These are phyloP conservation scores for Enteromius afrohamiltoni DNA, from an alignment of 2,797 vertebrate species.

Conservation along the genomic window DNA sequence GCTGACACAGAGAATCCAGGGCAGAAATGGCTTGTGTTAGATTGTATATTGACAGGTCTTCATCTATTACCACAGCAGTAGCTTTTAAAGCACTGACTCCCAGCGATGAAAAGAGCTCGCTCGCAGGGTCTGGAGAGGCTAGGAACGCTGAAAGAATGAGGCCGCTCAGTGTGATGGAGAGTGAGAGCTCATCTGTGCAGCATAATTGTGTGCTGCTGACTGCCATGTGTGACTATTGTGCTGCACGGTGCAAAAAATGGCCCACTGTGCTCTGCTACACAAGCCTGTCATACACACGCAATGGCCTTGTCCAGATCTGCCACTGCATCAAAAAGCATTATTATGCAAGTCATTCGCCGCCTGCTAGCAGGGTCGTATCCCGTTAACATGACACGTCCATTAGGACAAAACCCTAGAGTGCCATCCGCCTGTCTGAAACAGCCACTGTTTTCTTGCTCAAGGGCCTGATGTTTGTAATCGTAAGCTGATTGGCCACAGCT, in stretches of 20 bases:
- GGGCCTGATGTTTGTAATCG: slow-evolving; percentile 7
- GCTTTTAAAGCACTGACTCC: neutral
- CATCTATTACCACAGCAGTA: slow-evolving; percentile 17
- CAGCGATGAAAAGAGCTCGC: neutral
- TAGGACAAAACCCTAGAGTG: neutral
- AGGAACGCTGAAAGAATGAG: slow-evolving; percentile 29
- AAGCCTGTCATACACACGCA: neutral
- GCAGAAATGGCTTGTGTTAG: slow-evolving; percentile 16
- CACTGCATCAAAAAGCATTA: neutral
- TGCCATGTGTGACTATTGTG: slow-evolving; percentile 28
- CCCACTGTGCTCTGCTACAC: neutral
- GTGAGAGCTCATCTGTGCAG: slow-evolving; percentile 22
- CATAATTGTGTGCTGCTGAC: slow-evolving; percentile 22
- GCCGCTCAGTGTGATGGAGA: slow-evolving; percentile 25
- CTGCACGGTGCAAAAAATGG: neutral
- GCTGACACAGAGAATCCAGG: neutral
- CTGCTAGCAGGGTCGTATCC: neutral
- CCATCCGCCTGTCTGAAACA: neutral
- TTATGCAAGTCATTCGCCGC: neutral
- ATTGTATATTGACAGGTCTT: slow-evolving; percentile 20
- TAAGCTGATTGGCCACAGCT: neutral
- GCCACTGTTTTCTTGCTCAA: slow-evolving; percentile 1
- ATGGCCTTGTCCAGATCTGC: slow-evolving; percentile 10
- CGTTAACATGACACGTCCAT: slow-evolving; percentile 8
- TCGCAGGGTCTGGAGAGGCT: neutral